A percentile compares a stretch with the other conserved stretches of the same genome.
Evolutionary conservation across 2,797 vertebrate genomes (phyloP).

Genomic region (Lacerta bilineata): DNA sequence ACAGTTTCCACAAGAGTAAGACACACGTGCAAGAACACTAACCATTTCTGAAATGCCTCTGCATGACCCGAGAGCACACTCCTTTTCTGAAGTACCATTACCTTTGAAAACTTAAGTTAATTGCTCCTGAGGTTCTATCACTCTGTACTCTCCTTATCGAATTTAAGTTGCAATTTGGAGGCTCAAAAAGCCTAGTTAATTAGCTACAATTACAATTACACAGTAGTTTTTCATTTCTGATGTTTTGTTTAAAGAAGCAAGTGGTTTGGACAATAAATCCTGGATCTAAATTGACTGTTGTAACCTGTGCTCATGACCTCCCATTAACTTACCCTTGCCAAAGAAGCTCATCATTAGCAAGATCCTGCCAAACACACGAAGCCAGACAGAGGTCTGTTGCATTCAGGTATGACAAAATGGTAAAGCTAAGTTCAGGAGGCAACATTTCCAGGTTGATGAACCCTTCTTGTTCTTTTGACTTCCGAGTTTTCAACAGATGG

Average conservation of each 20-base stretch:
- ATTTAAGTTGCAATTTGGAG: neutral
- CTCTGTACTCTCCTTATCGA: neutral
- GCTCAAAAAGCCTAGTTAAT: neutral
- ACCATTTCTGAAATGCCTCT: neutral
- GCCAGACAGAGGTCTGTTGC: slow-evolving; percentile 97
- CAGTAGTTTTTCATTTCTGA: slow-evolving; percentile 34
- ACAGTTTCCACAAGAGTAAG: neutral
- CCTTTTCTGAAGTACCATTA: neutral
- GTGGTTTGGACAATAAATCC: slow-evolving; percentile 25
- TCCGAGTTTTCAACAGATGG: slow-evolving; percentile 90
- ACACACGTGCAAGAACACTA: neutral
- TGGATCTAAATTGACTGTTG: slow-evolving; percentile 30
- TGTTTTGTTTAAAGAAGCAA: slow-evolving; percentile 34
- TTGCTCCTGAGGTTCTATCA: neutral
- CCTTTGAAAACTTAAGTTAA: slow-evolving; percentile 2
- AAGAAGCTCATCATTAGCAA: slow-evolving; percentile 95
- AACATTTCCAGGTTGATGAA: slow-evolving; percentile 98
- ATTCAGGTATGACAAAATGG: slow-evolving; percentile 97
- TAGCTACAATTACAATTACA: slow-evolving; percentile 25
- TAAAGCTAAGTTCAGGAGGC: slow-evolving; percentile 96
- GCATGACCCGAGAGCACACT: neutral
- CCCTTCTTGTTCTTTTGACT: slow-evolving; percentile 88
- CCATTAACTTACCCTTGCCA: slow-evolving; percentile 93
- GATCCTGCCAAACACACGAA: slow-evolving; percentile 96
- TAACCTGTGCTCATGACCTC: neutral